phyloP scores from a whole-genome alignment of 92 coral and sea anemone genomes.

The Desmophyllum pertusum region DNA sequence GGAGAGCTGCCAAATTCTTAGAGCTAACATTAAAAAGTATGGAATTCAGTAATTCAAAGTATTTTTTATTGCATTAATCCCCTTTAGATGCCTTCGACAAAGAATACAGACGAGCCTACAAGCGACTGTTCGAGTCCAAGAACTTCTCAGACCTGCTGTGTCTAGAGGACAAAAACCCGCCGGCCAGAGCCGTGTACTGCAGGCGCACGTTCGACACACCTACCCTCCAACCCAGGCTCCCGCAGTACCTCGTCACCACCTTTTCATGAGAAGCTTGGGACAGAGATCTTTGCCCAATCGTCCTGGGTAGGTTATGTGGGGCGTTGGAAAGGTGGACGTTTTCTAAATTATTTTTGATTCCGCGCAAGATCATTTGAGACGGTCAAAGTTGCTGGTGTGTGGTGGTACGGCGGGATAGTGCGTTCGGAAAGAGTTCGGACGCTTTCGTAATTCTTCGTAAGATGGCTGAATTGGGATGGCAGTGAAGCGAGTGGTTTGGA shows the following conservation, averaged over 20 bases:
- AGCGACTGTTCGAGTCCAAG: slow-evolving; percentile 65
- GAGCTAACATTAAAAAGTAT: neutral
- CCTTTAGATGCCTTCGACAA: slow-evolving; percentile 91
- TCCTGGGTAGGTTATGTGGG: neutral
- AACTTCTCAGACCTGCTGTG: slow-evolving; percentile 68
- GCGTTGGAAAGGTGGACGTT: neutral
- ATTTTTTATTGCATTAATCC: neutral
- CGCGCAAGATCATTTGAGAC: neutral
- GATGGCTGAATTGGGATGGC: neutral
- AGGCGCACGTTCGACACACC: slow-evolving; percentile 85
- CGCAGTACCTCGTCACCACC: slow-evolving; percentile 66
- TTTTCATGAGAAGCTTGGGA: slow-evolving; percentile 18
- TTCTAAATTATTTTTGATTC: neutral
- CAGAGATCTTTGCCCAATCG: neutral
- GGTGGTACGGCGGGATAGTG: neutral
- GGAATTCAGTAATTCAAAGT: neutral
- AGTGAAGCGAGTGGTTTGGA: neutral
- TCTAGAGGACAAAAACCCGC: slow-evolving; percentile 77
- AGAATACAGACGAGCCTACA: slow-evolving; percentile 87
- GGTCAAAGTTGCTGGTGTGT: neutral
- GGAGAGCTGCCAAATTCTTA: neutral
- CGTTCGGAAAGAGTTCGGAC: neutral
- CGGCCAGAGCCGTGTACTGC: slow-evolving; percentile 77
- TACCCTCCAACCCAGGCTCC: slow-evolving; percentile 89
- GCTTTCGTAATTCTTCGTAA: neutral